Evolutionary conservation across 1,140 invertebrate species (phyloP).

Genomic region (Trypoxylus dichotomus): DNA sequence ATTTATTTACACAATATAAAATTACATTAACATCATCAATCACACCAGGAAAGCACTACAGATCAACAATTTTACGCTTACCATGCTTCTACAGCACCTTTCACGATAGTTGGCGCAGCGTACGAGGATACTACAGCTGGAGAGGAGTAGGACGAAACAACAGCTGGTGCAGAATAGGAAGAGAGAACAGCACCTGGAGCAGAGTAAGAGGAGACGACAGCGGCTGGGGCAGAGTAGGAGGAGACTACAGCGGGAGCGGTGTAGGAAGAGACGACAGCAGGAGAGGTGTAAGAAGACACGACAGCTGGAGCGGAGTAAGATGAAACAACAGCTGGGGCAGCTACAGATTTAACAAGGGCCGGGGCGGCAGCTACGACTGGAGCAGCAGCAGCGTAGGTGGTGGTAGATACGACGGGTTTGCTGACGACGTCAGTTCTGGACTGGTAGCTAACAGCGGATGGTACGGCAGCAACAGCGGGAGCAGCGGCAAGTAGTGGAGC

Average conservation of each 20-base stretch:
- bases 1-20: slow-evolving; percentile 24
- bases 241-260: slow-evolving; percentile 33
- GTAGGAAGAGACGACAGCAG: slow-evolving; percentile 31
- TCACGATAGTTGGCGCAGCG: neutral
- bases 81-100: neutral
- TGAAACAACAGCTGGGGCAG: slow-evolving; percentile 37
- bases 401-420: slow-evolving; percentile 29
- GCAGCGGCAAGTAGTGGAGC: slow-evolving; percentile 29
- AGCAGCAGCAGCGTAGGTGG: slow-evolving; percentile 28
- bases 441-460: slow-evolving; percentile 34
- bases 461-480: neutral
- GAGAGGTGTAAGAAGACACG: slow-evolving; percentile 31
- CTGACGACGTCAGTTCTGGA: slow-evolving; percentile 13
- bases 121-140: neutral
- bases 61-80: slow-evolving; percentile 17
- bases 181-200: slow-evolving; percentile 34
- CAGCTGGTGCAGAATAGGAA: neutral
- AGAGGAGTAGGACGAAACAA: neutral
- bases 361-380: slow-evolving; percentile 16
- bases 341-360: slow-evolving; percentile 16
- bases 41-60: slow-evolving; percentile 20
- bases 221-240: neutral
- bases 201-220: neutral
- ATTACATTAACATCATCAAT: slow-evolving; percentile 8
- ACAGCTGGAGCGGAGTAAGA: slow-evolving; percentile 38